Evolutionary conservation across 2,888 invertebrate genomes (phyloP).

Genomic region (Dioctria rufipes): DNA sequence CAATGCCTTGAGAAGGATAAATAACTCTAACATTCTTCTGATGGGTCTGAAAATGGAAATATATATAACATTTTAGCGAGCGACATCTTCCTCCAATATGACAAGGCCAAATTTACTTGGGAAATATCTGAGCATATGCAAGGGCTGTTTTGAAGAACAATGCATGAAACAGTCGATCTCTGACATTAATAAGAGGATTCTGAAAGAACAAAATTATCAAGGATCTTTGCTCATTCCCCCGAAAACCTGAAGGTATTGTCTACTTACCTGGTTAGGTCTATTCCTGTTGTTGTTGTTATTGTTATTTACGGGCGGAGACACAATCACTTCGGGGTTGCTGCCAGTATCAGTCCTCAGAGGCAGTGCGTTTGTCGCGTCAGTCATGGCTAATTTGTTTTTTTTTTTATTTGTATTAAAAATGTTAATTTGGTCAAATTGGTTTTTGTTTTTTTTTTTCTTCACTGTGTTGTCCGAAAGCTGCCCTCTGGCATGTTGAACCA

Average conservation of each 20-base stretch:
- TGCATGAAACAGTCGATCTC: conserved; percentile 95
- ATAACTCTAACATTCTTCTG: conserved; percentile 66
- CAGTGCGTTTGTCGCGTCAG: conserved; percentile 57
- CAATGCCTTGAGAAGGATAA: conserved; percentile 77
- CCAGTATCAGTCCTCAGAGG: conserved; percentile 47
- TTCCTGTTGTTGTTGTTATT: conserved; percentile 45
- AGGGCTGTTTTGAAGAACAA: conserved; percentile 94
- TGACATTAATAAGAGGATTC: conserved; percentile 86
- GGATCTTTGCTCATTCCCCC: neutral
- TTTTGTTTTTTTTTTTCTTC: neutral
- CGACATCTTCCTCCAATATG: conserved; percentile 67
- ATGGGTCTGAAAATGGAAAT: conserved; percentile 63
- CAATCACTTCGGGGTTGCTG: conserved; percentile 52
- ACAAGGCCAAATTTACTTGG: conserved; percentile 78
- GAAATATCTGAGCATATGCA: conserved; percentile 92
- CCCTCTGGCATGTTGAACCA: conserved; percentile 25
- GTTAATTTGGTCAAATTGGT: neutral
- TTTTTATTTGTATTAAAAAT: conserved; percentile 27
- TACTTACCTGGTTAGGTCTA: conserved; percentile 32
- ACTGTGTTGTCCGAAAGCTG: neutral
- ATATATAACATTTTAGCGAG: conserved; percentile 32
- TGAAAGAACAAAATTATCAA: conserved; percentile 66
- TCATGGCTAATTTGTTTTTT: conserved; percentile 52
- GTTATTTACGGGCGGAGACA: conserved; percentile 51
- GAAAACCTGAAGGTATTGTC: neutral